A percentile compares a stretch with the other conserved stretches of the same genome.
phyloP scores from a whole-genome alignment of 2,113 vertebrate species.

The Heliornis fulica region DNA sequence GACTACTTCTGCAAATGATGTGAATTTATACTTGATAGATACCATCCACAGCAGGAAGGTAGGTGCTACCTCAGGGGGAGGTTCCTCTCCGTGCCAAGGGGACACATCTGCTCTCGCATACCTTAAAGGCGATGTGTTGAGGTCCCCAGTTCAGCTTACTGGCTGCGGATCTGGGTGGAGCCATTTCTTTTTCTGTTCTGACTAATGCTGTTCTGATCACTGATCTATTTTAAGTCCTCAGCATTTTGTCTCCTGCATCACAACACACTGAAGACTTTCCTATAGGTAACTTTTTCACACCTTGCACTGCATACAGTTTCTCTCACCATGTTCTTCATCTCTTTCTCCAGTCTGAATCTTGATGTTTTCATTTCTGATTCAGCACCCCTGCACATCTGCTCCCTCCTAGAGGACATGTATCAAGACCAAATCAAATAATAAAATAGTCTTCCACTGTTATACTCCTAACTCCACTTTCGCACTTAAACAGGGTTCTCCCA shows the following conservation, averaged over 20 bases:
- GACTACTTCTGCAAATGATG: background rate
- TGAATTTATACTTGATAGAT: background rate
- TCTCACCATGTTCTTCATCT: background rate
- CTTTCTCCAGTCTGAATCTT: background rate
- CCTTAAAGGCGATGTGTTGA: background rate
- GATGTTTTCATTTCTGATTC: background rate
- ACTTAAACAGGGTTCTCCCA: background rate
- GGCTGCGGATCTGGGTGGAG: background rate
- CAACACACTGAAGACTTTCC: background rate
- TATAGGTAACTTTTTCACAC: background rate
- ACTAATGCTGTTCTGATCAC: background rate
- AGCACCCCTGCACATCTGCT: background rate
- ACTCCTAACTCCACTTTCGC: background rate
- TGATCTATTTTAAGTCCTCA: background rate
- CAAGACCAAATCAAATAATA: background rate
- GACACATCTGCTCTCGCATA: background rate
- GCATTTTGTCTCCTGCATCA: fast-evolving
- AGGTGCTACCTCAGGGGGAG: background rate
- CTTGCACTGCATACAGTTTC: background rate
- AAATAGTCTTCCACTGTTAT: background rate
- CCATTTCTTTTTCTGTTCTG: background rate
- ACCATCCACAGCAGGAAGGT: background rate
- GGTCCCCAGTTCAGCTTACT: background rate
- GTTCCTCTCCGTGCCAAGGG: fast-evolving
- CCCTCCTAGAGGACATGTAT: background rate